Evolutionary conservation across 1,140 invertebrate species (phyloP).

Genomic region (Caenorhabditis inopinata): DNA sequence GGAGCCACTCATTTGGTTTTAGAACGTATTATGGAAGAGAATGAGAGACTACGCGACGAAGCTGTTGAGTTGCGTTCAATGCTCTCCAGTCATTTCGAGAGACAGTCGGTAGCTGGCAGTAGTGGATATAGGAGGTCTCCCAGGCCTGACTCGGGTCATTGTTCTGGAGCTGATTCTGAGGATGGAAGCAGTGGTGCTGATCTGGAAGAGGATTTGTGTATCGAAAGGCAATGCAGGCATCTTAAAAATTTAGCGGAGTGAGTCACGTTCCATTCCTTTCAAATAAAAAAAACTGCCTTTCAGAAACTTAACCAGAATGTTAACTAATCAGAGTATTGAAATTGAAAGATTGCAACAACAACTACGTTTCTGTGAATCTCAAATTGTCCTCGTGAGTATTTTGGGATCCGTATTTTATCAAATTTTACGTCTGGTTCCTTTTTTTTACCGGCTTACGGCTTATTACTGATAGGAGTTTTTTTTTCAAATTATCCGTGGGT

Average conservation of each 20-base stretch:
- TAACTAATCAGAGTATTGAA: slow-evolving; percentile 33
- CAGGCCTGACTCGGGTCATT: slow-evolving; percentile 44
- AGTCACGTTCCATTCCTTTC: neutral
- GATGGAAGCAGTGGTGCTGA: slow-evolving; percentile 45
- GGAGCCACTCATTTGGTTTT: slow-evolving; percentile 7
- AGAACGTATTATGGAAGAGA: slow-evolving; percentile 46
- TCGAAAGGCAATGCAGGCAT: slow-evolving; percentile 50
- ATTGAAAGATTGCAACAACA: slow-evolving; percentile 34
- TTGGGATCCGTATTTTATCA: neutral
- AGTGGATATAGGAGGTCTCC: slow-evolving; percentile 36
- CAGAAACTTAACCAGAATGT: slow-evolving; percentile 26
- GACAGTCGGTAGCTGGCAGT: slow-evolving; percentile 26
- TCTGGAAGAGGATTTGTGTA: slow-evolving; percentile 50
- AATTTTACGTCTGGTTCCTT: too few relatives aligned
- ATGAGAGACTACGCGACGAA: slow-evolving; percentile 49
- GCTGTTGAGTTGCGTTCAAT: slow-evolving; percentile 46
- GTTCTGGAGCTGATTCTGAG: slow-evolving; percentile 43
- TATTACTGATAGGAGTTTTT: too few relatives aligned
- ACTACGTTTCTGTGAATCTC: neutral
- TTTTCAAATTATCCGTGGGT: too few relatives aligned
- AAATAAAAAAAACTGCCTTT: slow-evolving; percentile 4
- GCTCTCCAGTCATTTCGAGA: slow-evolving; percentile 42
- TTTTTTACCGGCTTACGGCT: too few relatives aligned
- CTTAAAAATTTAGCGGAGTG: slow-evolving; percentile 49
- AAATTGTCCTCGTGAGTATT: neutral